Evolutionary conservation across 1,140 invertebrate genomes (phyloP).

Genomic region (Drosophila kikkawai): DNA sequence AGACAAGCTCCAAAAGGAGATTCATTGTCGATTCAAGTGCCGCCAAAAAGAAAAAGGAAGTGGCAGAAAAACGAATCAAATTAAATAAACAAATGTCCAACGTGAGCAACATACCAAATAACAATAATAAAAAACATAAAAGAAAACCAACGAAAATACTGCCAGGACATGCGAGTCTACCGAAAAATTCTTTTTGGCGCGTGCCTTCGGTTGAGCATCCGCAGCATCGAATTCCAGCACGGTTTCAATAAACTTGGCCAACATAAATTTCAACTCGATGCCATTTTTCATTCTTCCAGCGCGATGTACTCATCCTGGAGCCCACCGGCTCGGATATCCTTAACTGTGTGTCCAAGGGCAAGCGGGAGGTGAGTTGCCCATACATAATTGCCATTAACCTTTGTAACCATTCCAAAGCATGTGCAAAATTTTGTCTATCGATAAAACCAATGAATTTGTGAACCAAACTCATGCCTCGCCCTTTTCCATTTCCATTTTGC

Average conservation of each 20-base stretch:
- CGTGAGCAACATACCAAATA: slow-evolving; percentile 72
- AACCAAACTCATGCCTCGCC: slow-evolving; percentile 29
- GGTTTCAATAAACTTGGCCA: slow-evolving; percentile 73
- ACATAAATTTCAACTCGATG: slow-evolving; percentile 38
- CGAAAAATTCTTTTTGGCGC: slow-evolving; percentile 39
- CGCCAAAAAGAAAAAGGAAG: neutral
- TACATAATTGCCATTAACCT: neutral
- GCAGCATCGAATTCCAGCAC: slow-evolving; percentile 64
- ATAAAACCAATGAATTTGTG: slow-evolving; percentile 33
- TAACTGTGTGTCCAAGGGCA: slow-evolving; percentile 92
- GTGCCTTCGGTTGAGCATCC: slow-evolving; percentile 41
- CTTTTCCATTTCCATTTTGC: slow-evolving; percentile 45
- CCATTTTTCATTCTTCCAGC: slow-evolving; percentile 85
- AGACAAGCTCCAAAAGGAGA: slow-evolving; percentile 25
- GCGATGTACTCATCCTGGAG: slow-evolving; percentile 90
- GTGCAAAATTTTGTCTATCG: slow-evolving; percentile 37
- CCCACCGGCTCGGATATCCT: slow-evolving; percentile 89
- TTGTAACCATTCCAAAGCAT: slow-evolving; percentile 14
- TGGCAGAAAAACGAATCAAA: slow-evolving; percentile 57
- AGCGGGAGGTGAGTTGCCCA: slow-evolving; percentile 88
- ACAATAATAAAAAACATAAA: slow-evolving; percentile 32
- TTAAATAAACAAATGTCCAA: slow-evolving; percentile 84
- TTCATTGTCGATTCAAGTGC: slow-evolving; percentile 55
- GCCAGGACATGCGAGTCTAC: slow-evolving; percentile 34
- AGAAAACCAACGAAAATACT: slow-evolving; percentile 10